Conservation (phyloP, 1,140 invertebrate species). For the Diachasma alloeum region DNA sequence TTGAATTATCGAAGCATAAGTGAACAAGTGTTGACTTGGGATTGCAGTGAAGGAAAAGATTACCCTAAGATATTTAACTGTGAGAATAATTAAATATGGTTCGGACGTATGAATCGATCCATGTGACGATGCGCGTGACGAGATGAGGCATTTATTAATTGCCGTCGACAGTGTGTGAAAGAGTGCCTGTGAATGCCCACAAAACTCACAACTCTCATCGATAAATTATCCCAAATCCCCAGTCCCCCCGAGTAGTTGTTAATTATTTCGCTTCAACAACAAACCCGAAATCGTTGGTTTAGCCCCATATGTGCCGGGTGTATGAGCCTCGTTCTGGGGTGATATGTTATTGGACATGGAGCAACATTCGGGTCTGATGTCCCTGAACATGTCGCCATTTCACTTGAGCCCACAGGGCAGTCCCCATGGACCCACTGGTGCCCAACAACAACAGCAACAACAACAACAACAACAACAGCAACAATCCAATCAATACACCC, state of each 20-base stretch:
- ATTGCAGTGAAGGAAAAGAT: slow-evolving; percentile 36
- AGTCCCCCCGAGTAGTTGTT: too few relatives aligned
- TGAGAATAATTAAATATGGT: slow-evolving; percentile 17
- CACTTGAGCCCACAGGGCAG: slow-evolving; percentile 75
- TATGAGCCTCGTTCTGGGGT: slow-evolving; percentile 49
- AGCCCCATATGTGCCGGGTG: slow-evolving; percentile 22
- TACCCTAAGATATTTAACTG: neutral
- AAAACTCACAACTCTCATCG: neutral
- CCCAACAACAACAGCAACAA: slow-evolving; percentile 46
- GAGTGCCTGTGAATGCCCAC: neutral
- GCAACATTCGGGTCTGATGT: slow-evolving; percentile 83
- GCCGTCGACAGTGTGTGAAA: neutral
- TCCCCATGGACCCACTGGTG: slow-evolving; percentile 59
- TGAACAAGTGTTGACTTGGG: slow-evolving; percentile 24
- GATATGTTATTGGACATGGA: slow-evolving; percentile 85
- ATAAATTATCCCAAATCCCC: too few relatives aligned
- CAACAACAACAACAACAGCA: slow-evolving; percentile 32
- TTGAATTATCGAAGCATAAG: slow-evolving; percentile 3
- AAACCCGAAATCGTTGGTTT: neutral
- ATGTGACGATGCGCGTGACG: slow-evolving; percentile 25
- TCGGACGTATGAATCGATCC: slow-evolving; percentile 30
- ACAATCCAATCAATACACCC: slow-evolving; percentile 42
- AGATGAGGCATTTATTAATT: slow-evolving; percentile 24
- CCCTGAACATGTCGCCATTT: slow-evolving; percentile 85
- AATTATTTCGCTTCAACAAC: too few relatives aligned